Base-by-base conservation (phyloP, 53 echinoderm and acorn worm genomes). In the Paracentrotus lividus region DNA sequence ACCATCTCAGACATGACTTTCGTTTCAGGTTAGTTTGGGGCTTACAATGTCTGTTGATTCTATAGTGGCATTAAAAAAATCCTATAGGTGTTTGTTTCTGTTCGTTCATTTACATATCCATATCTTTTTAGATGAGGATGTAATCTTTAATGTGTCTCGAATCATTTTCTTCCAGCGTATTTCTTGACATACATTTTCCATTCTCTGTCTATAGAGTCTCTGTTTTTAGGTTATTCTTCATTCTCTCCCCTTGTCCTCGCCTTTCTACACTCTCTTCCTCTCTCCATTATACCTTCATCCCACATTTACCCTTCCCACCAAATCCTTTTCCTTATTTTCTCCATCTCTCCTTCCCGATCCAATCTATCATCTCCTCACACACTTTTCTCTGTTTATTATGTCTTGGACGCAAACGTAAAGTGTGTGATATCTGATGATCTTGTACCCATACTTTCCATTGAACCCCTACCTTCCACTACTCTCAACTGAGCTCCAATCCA, bases 321-420 rank as follows among this genome's bases (percentile, higher is more conserved):
- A 84, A 45, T 49, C 49, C 45, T 49, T 49, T 29, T 49, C 84
- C 14, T 43, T 27, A 47, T 84, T 27, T 1, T 0, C 72, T 18
- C 26, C 66, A 32, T 72, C 72, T 36, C 20, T 21, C 18, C 34
- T 36, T 10, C 66, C 72, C 38, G 34, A 72, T 72, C 72, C 72
- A 34, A 72, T 72, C 72, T 38, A 34, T 72, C 72, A 72, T 72
- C 72, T 38, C 3, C 36, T 72, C 72, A 72, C 72, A 38, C 38
- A 38, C 72, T 34, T 72, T 5, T 14, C 34, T 72, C 72, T 72
- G 72, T 72, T 72, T 72, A 38, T n/a, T 38, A 72, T 72, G 72
- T 72, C 72, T 72, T 20, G 0, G 38, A 38, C 72, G 38, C 72
- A 72, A 72, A 72, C 38, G 36, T 38, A 72, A 72, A 36, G 72